Base-by-base conservation (phyloP, 2,888 invertebrate species). In the Dorcus parallelipipedus region DNA sequence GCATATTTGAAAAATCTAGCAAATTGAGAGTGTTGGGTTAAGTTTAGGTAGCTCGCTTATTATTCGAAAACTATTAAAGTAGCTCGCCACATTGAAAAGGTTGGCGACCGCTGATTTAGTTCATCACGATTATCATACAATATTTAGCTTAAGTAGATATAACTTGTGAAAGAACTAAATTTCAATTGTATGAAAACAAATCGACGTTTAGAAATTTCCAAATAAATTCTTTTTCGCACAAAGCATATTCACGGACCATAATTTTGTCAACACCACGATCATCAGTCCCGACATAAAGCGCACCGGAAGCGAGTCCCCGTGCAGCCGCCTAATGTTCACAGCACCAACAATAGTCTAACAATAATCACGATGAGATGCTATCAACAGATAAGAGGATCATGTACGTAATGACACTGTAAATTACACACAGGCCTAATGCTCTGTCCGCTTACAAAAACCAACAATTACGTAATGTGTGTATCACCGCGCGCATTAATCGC, bases 351-450 rank as follows among this genome's bases (percentile, higher is more conserved):
- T 73, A 66, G 67, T 64, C 64, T 63, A 66, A 67, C 65, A 62
- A 63, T 66, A 69, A 69, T 71, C 66, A 67, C 69, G 68, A 70
- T 71, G 69, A 73, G 74, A 75, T 75, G 62, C 65, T 74, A 76
- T 74, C 73, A 61, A 59, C 58, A 63, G 71, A 71, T 71, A 71
- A 70, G 72, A 72, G 71, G 68, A 75, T 75, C 73, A 72, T 71
- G 70, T 69, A 70, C 71, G 73, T 76, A 75, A 75, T 74, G 75
- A 73, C 71, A 73, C 69, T 63, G 68, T 69, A 68, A 69, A 68
- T 69, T 69, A 69, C 64, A 69, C 64, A 64, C 63, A 54, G 57
- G 56, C 57, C 62, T 64, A 66, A 65, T 66, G 64, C 54, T 52
- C 58, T 52, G 48, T 47, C 55, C 55, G 59, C 56, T 71, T 72